Conservation (phyloP, 1,140 invertebrate species). For the Sesamia nonagrioides region DNA sequence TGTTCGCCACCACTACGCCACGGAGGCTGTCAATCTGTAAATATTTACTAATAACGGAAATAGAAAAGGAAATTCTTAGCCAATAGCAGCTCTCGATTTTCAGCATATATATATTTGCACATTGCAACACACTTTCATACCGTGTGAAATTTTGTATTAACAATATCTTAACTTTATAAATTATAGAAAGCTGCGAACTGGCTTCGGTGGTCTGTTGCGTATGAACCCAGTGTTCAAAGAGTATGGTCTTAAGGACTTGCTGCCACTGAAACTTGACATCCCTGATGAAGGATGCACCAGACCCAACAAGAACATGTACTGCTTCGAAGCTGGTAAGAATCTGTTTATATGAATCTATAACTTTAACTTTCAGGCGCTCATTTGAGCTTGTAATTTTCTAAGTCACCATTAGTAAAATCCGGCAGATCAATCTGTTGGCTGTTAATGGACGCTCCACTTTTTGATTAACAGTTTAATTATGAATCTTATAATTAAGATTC, state of each 20-base stretch:
- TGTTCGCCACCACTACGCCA: too few species aligned
- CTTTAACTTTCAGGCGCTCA: neutral
- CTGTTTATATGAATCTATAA: neutral
- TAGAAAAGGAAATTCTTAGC: neutral
- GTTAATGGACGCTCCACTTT: too few species aligned
- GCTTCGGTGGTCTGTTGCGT: slow-evolving; percentile 92
- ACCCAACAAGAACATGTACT: slow-evolving; percentile 95
- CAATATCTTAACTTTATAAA: neutral
- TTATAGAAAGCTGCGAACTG: slow-evolving; percentile 92
- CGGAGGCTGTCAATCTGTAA: too few species aligned
- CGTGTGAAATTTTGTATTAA: slow-evolving; percentile 7
- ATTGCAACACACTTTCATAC: neutral
- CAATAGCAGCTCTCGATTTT: neutral
- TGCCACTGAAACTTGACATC: slow-evolving; percentile 96
- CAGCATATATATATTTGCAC: neutral
- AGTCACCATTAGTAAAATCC: too few species aligned
- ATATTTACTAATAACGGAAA: too few species aligned
- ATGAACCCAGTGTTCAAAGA: slow-evolving; percentile 96
- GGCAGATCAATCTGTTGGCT: too few species aligned
- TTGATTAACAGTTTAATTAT: too few species aligned
- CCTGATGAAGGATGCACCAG: slow-evolving; percentile 97
- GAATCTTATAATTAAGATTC: too few species aligned
- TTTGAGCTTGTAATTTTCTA: too few species aligned
- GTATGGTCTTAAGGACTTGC: slow-evolving; percentile 95
- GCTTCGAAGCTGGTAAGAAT: slow-evolving; percentile 94